Evolutionary conservation across 2,888 invertebrate genomes (phyloP).

Genomic region (Megamerina dolium): DNA sequence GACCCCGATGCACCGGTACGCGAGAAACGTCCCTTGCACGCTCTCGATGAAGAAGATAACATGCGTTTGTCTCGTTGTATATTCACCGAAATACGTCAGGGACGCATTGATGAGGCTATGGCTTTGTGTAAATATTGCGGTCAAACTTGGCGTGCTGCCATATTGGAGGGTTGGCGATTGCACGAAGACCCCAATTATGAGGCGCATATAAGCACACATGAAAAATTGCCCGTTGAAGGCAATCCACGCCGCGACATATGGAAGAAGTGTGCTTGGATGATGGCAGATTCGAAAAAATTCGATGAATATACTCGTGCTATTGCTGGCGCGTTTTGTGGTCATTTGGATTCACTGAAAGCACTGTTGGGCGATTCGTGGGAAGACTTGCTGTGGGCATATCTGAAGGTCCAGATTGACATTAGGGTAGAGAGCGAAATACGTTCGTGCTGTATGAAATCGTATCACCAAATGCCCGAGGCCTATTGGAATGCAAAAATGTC

Average conservation of each 20-base stretch:
- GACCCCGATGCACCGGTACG: conserved; percentile 88
- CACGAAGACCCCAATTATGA: conserved; percentile 79
- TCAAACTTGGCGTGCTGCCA: conserved; percentile 86
- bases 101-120: conserved; percentile 78
- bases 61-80: conserved; percentile 52
- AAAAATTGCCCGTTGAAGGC: conserved; percentile 61
- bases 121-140: conserved; percentile 78
- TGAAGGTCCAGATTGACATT: conserved; percentile 74
- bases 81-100: conserved; percentile 75
- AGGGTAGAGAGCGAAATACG: conserved; percentile 75
- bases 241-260: conserved; percentile 76
- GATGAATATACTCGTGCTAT: conserved; percentile 61
- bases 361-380: conserved; percentile 77
- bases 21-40: conserved; percentile 72
- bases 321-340: conserved; percentile 75
- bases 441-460: conserved; percentile 54
- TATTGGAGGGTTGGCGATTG: conserved; percentile 84
- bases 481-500: conserved; percentile 67
- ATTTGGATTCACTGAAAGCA: conserved; percentile 68
- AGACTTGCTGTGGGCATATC: conserved; percentile 84
- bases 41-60: conserved; percentile 82
- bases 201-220: conserved; percentile 33
- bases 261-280: conserved; percentile 68
- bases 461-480: conserved; percentile 57
- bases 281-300: conserved; percentile 52